A percentile compares a stretch with the other conserved stretches of the same genome.
phyloP scores from a whole-genome alignment of 2,797 vertebrate genomes.

The Argya squamiceps region DNA sequence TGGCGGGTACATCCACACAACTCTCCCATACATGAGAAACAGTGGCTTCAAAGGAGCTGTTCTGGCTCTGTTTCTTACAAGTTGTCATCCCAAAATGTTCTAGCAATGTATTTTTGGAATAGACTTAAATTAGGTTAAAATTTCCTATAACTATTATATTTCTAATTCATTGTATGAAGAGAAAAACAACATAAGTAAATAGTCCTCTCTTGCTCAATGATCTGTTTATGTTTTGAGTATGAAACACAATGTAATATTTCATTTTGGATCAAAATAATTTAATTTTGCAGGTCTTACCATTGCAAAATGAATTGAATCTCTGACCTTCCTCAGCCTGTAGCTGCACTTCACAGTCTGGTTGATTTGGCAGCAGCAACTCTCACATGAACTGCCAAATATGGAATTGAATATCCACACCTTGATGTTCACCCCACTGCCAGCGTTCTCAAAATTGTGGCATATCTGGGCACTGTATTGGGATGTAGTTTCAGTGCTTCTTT shows the following conservation, averaged over 20 bases:
- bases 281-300: constrained; percentile 79
- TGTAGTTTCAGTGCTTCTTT: constrained; percentile 81
- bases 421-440: constrained; percentile 75
- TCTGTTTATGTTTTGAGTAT: constrained; percentile 64
- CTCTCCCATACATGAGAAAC: neutral
- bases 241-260: constrained; percentile 57
- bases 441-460: constrained; percentile 76
- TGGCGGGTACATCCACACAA: neutral
- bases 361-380: constrained; percentile 81
- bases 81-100: constrained; percentile 37
- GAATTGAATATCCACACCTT: constrained; percentile 81
- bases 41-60: constrained; percentile 12
- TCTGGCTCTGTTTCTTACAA: constrained; percentile 23
- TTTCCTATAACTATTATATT: constrained; percentile 64
- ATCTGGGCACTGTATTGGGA: constrained; percentile 81
- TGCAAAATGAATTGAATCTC: constrained; percentile 84
- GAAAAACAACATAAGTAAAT: constrained; percentile 61
- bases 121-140: constrained; percentile 64
- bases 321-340: constrained; percentile 82
- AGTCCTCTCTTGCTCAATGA: constrained; percentile 60
- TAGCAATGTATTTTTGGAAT: constrained; percentile 47
- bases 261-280: constrained; percentile 55
- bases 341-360: constrained; percentile 84
- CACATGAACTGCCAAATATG: constrained; percentile 75
- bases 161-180: constrained; percentile 60